Base-by-base conservation (phyloP, 2,888 invertebrate species). In the Oxyscelio sp. region DNA sequence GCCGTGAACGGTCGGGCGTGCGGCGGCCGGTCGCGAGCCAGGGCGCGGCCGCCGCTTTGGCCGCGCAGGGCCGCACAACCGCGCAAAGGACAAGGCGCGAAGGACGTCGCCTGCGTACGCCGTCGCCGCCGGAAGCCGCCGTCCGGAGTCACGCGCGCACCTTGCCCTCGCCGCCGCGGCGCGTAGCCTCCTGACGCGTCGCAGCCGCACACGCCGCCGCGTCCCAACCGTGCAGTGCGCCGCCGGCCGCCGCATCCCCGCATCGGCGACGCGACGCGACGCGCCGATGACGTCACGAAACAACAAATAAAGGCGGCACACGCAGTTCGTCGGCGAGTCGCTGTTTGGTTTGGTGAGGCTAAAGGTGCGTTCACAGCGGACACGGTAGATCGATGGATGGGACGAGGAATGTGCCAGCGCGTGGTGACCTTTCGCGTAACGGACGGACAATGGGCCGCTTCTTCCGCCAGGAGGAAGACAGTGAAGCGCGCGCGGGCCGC, bases 11-110 rank as follows among this genome's bases (percentile, higher is more conserved):
- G n/a, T n/a, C n/a, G n/a, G n/a, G n/a, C n/a, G n/a, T n/a, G n/a
- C n/a, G n/a, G n/a, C n/a, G n/a, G n/a, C n/a, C n/a, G n/a, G n/a
- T n/a, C n/a, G n/a, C 43, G 58, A 68, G 77, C 68, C 68, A 61
- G 68, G 78, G 78, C 79, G 56, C 61, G 71, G 79, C 70, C 63
- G 71, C 58, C 79, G 71, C 71, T 79, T 58, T 56, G 70, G 79
- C 79, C 79, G 79, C 79, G n/a, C n/a, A n/a, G n/a, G n/a, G n/a
- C n/a, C n/a, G n/a, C n/a, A 79, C 71, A 71, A 71, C 79, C 65
- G 79, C 88, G 92, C 90, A 91, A 92, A 92, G 92, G 92, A 92
- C 92, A 92, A 92, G 92, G 92, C 91, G 92, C 92, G 91, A 91
- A 90, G 90, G 89, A 90, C 88, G 89, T 89, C 89, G 89, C 88